These are phyloP conservation scores for Neelides folsomi DNA, from an alignment of 2,888 invertebrate species.

Conservation along the genomic window DNA sequence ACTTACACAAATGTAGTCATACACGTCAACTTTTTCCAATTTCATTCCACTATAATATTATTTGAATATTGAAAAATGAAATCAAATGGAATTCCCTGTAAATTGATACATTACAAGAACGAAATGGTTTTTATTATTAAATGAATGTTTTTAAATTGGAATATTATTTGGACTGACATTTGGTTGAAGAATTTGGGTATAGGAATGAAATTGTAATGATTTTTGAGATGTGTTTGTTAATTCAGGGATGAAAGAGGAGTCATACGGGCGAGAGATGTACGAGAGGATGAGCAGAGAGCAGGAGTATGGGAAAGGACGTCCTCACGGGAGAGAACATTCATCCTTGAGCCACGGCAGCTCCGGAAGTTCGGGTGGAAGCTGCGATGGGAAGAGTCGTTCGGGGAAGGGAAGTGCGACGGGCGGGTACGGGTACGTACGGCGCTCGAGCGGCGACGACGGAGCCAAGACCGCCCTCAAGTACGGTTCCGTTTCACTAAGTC, in stretches of 20 bases:
- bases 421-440: slow-evolving; percentile 15
- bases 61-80: too few species aligned
- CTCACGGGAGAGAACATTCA: slow-evolving; percentile 7
- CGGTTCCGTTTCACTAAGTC: neutral
- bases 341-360: slow-evolving; percentile 5
- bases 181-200: neutral
- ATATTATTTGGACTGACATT: too few species aligned
- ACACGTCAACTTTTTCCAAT: too few species aligned
- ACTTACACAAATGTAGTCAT: too few species aligned
- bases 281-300: slow-evolving; percentile 11
- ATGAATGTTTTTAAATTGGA: too few species aligned
- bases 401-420: slow-evolving; percentile 8
- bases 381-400: slow-evolving; percentile 9
- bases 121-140: too few species aligned
- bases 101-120: too few species aligned
- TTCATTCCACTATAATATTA: too few species aligned
- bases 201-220: neutral
- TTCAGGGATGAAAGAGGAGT: slow-evolving; percentile 32
- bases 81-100: too few species aligned
- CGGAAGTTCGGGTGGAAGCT: slow-evolving; percentile 5
- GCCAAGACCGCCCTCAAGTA: neutral
- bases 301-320: slow-evolving; percentile 11
- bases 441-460: slow-evolving; percentile 7
- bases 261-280: slow-evolving; percentile 26
- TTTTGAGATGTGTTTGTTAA: slow-evolving; percentile 9